phyloP scores from a whole-genome alignment of 2,888 invertebrate genomes.

The Aricia artaxerxes region DNA sequence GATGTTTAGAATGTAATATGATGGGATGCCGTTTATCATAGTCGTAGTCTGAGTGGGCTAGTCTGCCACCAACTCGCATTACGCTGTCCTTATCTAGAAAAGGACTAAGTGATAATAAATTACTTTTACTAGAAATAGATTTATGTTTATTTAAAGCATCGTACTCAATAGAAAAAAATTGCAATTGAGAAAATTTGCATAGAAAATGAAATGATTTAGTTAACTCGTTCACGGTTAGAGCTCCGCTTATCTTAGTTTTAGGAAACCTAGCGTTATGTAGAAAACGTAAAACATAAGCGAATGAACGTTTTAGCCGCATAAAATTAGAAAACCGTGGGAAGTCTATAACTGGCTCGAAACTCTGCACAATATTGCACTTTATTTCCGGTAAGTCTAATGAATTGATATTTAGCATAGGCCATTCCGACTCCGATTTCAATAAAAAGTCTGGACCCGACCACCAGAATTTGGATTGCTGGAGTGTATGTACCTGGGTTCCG shows the following conservation, averaged over 20 bases:
- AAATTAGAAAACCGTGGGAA: conserved; percentile 29
- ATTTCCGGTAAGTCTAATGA: background rate
- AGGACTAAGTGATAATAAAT: conserved; percentile 28
- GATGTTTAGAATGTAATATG: conserved; percentile 32
- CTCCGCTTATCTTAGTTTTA: conserved; percentile 19
- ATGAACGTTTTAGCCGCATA: conserved; percentile 29
- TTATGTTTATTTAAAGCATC: background rate
- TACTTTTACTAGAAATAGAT: conserved; percentile 28
- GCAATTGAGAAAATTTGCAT: conserved; percentile 30
- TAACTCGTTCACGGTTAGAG: conserved; percentile 24
- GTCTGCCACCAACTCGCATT: conserved; percentile 31
- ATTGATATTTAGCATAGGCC: background rate
- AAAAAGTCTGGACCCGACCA: conserved; percentile 14
- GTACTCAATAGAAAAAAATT: conserved; percentile 29
- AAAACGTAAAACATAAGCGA: conserved; percentile 32
- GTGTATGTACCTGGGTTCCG: background rate
- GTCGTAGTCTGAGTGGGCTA: conserved; percentile 12
- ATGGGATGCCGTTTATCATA: conserved; percentile 31
- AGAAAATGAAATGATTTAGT: conserved; percentile 15
- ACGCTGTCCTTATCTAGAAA: conserved; percentile 24
- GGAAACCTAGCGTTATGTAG: conserved; percentile 13
- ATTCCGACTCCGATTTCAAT: background rate
- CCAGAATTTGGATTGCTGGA: background rate
- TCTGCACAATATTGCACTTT: background rate
- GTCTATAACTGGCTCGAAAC: background rate